Evolutionary conservation across 2,888 invertebrate species (phyloP).

Genomic region (Tetragnatha montana): DNA sequence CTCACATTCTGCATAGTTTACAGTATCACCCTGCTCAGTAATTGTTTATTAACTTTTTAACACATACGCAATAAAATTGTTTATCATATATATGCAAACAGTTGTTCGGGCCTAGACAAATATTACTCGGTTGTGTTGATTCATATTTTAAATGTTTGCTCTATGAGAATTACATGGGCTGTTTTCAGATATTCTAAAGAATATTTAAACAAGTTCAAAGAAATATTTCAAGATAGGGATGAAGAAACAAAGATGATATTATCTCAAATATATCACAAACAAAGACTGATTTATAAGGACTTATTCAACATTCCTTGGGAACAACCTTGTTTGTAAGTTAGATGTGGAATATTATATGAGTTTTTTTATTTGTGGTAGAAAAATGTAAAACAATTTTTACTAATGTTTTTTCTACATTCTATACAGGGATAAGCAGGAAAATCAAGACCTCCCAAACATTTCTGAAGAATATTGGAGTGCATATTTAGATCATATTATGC

Average conservation of each 20-base stretch:
- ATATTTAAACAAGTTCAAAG: background rate
- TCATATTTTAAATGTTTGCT: no score
- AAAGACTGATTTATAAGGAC: background rate
- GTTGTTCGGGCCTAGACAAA: no score
- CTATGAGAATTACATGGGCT: no score
- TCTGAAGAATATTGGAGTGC: slow-evolving; percentile 16
- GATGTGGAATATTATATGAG: background rate
- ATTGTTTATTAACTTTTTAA: no score
- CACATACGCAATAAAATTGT: no score
- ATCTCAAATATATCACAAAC: background rate
- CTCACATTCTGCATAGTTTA: no score
- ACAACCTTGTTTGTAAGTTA: slow-evolving; percentile 16
- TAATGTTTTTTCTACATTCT: background rate
- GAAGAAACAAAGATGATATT: background rate
- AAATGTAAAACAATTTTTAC: background rate
- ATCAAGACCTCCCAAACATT: background rate
- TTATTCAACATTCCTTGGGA: background rate
- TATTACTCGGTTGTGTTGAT: no score
- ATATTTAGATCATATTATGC: background rate
- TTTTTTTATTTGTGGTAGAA: background rate
- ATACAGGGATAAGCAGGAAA: background rate
- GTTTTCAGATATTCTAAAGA: slow-evolving; percentile 5
- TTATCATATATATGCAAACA: no score
- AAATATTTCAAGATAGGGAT: slow-evolving; percentile 12
- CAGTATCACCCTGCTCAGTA: no score